Evolutionary conservation across 1,140 invertebrate species (phyloP).

Genomic region (Drosophila pseudoobscura): DNA sequence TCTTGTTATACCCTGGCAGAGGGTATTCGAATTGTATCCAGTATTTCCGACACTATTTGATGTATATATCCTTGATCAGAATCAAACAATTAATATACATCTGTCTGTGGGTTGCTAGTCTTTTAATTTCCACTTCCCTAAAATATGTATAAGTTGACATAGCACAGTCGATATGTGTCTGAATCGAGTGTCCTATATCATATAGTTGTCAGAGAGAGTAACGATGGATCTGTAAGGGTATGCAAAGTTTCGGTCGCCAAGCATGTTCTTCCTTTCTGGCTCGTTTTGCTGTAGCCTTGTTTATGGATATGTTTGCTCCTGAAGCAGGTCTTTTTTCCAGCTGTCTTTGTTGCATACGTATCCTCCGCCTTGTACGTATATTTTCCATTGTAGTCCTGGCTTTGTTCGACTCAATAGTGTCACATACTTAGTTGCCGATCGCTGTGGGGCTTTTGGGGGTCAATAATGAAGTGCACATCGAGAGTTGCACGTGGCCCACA

Average conservation of each 20-base stretch:
- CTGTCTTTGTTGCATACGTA: slow-evolving; percentile 40
- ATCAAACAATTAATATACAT: slow-evolving; percentile 17
- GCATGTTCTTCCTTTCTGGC: not conserved
- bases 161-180: no score
- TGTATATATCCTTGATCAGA: not conserved
- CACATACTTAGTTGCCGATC: slow-evolving; percentile 58
- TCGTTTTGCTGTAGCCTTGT: slow-evolving; percentile 38
- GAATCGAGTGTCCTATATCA: no score
- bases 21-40: no score
- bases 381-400: slow-evolving; percentile 46
- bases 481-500: slow-evolving; percentile 24
- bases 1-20: not conserved
- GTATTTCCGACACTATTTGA: no score
- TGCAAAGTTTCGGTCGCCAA: no score
- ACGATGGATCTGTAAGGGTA: no score
- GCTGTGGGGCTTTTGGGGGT: slow-evolving; percentile 54
- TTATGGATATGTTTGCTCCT: slow-evolving; percentile 33
- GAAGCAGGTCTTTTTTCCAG: slow-evolving; percentile 29
- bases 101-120: no score
- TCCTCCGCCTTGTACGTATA: slow-evolving; percentile 18
- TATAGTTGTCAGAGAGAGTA: no score
- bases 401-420: slow-evolving; percentile 67
- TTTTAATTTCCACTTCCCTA: no score
- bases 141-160: no score
- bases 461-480: slow-evolving; percentile 65